These are phyloP conservation scores for Drosophila emarginata DNA, from an alignment of 2,888 invertebrate genomes.

Conservation along the genomic window DNA sequence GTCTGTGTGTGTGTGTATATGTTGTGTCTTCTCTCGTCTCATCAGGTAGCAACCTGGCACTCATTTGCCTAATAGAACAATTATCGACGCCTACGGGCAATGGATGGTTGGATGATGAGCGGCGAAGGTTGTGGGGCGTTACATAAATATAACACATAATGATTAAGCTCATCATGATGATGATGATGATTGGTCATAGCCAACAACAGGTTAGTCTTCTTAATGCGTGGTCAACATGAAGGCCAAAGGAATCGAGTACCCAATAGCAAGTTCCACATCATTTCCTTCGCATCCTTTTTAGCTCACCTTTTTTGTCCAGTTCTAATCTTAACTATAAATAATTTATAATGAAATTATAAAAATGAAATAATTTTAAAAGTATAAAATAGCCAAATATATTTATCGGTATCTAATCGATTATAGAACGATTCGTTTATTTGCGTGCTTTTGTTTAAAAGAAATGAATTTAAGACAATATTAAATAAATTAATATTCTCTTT, in stretches of 20 bases:
- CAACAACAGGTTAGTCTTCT: constrained; percentile 37
- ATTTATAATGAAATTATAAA: too few relatives aligned
- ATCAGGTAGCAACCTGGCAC: constrained; percentile 21
- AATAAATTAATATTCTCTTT: too few relatives aligned
- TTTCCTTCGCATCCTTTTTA: not conserved
- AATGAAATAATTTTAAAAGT: too few relatives aligned
- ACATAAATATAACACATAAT: constrained; percentile 27
- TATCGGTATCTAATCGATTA: too few relatives aligned
- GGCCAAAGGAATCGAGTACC: constrained; percentile 1
- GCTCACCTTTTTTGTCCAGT: not conserved
- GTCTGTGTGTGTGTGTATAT: not conserved
- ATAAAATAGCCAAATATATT: too few relatives aligned
- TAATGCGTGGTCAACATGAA: constrained; percentile 11
- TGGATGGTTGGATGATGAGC: not conserved
- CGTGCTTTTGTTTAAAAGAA: too few relatives aligned
- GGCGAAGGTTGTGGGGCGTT: constrained; percentile 32
- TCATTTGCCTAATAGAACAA: constrained; percentile 71
- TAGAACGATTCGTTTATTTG: too few relatives aligned
- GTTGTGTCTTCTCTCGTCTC: not conserved
- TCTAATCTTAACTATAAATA: not conserved
- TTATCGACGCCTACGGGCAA: constrained; percentile 56
- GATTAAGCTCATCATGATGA: constrained; percentile 22
- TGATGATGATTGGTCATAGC: constrained; percentile 32
- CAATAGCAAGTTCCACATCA: not conserved
- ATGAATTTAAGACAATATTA: too few relatives aligned